Percentiles rank a stretch among this genome's conserved stretches.
Conservation (phyloP, 2,888 invertebrate species). For the Phytoseiulus persimilis region DNA sequence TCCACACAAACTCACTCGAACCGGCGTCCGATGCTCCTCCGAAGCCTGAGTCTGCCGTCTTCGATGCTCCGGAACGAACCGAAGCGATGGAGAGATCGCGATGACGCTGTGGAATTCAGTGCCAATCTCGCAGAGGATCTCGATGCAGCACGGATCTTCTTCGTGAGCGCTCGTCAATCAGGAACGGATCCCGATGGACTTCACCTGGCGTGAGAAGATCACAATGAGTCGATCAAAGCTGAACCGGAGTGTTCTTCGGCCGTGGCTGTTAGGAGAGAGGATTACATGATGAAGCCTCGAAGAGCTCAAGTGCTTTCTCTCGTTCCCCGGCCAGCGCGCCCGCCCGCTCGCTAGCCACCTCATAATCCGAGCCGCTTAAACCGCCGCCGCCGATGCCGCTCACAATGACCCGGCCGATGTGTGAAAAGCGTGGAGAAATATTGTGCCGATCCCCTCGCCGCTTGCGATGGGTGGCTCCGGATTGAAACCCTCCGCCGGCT, state of each 20-base stretch:
- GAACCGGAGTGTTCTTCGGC: background rate
- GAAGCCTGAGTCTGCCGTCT: too few relatives aligned
- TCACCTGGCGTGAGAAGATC: background rate
- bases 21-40: background rate
- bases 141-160: background rate
- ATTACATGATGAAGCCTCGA: background rate
- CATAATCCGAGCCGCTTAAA: background rate
- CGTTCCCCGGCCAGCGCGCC: background rate
- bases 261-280: background rate
- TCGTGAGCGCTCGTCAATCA: background rate
- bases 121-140: background rate
- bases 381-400: background rate
- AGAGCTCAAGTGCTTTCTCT: background rate
- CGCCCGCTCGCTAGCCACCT: background rate
- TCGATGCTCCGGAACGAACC: conserved; percentile 5
- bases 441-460: background rate
- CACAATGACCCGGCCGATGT: background rate
- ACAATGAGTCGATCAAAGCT: background rate
- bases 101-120: background rate
- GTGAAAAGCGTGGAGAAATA: conserved; percentile 5
- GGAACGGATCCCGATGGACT: background rate
- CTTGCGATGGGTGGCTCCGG: background rate
- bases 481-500: background rate
- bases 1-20: background rate
- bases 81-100: background rate